phyloP scores from a whole-genome alignment of 2,113 vertebrate genomes.

The Pantherophis guttatus region DNA sequence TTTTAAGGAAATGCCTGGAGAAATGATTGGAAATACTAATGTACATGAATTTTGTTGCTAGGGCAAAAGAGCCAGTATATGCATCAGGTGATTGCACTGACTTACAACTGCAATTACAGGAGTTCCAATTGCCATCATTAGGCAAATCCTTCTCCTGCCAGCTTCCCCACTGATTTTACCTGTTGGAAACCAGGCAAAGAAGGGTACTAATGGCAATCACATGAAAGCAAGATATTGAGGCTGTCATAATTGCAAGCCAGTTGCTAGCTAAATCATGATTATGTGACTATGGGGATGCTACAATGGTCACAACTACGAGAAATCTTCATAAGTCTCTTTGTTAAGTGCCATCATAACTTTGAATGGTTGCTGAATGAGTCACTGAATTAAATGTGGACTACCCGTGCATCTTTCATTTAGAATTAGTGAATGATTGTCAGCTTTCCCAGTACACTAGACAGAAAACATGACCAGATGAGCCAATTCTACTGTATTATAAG shows the following conservation, averaged over 20 bases:
- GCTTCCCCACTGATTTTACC: background rate
- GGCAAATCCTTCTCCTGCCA: background rate
- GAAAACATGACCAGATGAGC: background rate
- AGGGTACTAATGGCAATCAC: background rate
- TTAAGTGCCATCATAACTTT: background rate
- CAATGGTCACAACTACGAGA: background rate
- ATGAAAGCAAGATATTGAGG: background rate
- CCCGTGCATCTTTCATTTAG: background rate
- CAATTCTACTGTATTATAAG: background rate
- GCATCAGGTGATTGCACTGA: background rate
- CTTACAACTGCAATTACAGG: background rate
- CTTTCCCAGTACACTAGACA: background rate
- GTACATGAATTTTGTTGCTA: conserved; percentile 26
- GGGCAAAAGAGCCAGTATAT: background rate
- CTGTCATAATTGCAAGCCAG: background rate
- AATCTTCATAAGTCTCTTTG: background rate
- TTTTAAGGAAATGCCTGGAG: background rate
- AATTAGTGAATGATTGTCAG: background rate
- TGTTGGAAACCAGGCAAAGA: background rate
- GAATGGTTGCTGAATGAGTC: background rate
- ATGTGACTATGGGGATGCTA: background rate
- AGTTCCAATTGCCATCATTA: background rate
- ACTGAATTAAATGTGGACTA: background rate
- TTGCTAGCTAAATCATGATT: background rate
- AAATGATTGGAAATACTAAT: conserved; percentile 16